Evolutionary conservation across 2,797 vertebrate species (phyloP), one percentile per base, ranked within the genome.

Genomic region (Parauchenoglanis punctatus): DNA sequence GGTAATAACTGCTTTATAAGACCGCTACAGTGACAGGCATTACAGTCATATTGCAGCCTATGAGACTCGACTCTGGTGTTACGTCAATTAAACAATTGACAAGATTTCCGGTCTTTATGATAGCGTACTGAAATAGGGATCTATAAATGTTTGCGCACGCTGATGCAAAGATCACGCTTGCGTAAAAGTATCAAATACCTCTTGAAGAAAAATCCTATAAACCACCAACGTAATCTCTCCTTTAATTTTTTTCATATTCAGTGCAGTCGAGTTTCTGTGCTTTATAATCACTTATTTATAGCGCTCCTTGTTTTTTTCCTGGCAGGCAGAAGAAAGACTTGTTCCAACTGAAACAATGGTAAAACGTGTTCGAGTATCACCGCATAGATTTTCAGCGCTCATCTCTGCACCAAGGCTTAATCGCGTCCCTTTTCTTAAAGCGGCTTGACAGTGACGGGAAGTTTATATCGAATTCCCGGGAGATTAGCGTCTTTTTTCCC

Each of bases 381-480:
- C 35, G 73, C 49, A 76, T 85, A 87, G 85, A 73, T 84, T 77
- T 90, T 90, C 83, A 90, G 88, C 61, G 78, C 93, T 90, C 85
- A 84, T 92, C 88, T 94, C 86, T 68, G 92, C 87, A 90, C 89
- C 90, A 59, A 83, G 91, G 93, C 94, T 94, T 96, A 95, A 96
- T 96, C 93, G 82, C 8, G 92, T 91, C 94, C 72, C 93, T 94
- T 92, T 95, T 92, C 93, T 95, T 80, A 59, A 58, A 59, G 1
- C 1, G 8, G 28, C 88, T 93, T 94, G 94, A 95, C 93, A 94
- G 91, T 85, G 85, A 91, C 91, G 89, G 90, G 93, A 95, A 93
- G 93, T 93, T 94, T 93, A 93, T 96, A 96, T 92, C 95, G 95
- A 96, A 94, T 94, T 94, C 93, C 90, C 91, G 92, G 91, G 94